Evolutionary conservation across 2,888 invertebrate species (phyloP).

Genomic region (Nomada flava): DNA sequence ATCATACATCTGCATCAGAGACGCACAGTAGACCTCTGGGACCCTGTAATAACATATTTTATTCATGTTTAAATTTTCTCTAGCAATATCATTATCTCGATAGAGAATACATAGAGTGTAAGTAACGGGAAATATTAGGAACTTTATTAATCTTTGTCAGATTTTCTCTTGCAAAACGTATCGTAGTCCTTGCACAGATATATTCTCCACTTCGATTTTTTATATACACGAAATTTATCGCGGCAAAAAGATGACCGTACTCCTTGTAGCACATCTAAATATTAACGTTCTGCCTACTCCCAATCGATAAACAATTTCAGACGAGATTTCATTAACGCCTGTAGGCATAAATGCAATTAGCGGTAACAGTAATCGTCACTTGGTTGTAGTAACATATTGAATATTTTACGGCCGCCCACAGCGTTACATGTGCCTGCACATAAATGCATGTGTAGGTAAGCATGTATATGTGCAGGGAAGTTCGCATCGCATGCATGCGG

Average conservation of each 20-base stretch:
- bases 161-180: constrained; percentile 6
- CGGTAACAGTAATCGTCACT: constrained; percentile 73
- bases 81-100: not conserved
- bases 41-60: constrained; percentile 9
- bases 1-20: constrained; percentile 9
- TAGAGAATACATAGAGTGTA: not conserved
- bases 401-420: constrained; percentile 38
- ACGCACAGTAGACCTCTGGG: not conserved
- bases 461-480: not conserved
- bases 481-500: not conserved
- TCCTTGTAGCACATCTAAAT: not conserved
- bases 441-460: not conserved
- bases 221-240: not conserved
- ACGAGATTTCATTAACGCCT: constrained; percentile 67
- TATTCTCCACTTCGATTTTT: not conserved
- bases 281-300: not conserved
- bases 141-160: too few relatives aligned
- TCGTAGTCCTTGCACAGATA: constrained; percentile 1
- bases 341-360: constrained; percentile 70
- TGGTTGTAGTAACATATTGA: constrained; percentile 35
- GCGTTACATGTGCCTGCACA: not conserved
- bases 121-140: not conserved
- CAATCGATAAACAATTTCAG: constrained; percentile 74
- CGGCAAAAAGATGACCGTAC: not conserved
- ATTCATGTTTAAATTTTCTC: not conserved